Evolutionary conservation across 2,797 vertebrate species (phyloP), one percentile per base, ranked within the genome.

Genomic region (Platyrinchus mystaceus): DNA sequence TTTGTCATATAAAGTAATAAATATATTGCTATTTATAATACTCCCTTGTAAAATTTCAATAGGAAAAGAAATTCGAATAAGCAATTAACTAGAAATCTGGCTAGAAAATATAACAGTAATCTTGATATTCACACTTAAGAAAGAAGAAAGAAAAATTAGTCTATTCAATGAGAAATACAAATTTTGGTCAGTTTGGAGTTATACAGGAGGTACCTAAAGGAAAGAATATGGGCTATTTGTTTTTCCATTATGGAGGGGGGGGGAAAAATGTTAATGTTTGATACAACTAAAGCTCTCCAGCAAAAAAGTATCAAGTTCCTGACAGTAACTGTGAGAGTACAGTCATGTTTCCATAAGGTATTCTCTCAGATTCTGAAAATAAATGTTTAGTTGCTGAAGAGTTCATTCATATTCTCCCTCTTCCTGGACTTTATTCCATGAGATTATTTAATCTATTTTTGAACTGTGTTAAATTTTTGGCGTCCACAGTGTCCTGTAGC

Each of bases 21-120:
- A 39, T 2, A 28, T 19, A 21, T 32, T 50, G 6, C 10, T 75
- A 21, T 17, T 24, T 50, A 8, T 24, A 20, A 41, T 47, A 56
- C 0, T 63, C 0, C 1, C 1, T 3, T 36, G 13, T 34, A 70
- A 80, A 86, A n/a, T 44, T 67, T 78, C 7, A 60, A 12, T 7
- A 17, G 10, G 8, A 43, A 50, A 80, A 56, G 2, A 67, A 87
- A 41, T 17, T 3, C n/a, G 59, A 66, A 39, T 10, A 34, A 58
- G 1, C 3, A 46, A 69, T 37, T 46, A 34, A 36, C 12, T 44
- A 27, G 23, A 44, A 62, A 43, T 55, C 26, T 58, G 6, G 0
- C 5, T 73, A 69, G 14, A 50, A 52, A 49, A 24, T 22, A 13
- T 20, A 58, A n/a, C 0, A 76, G 7, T 47, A 62, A 60, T 7